These are phyloP conservation scores for Otis tarda DNA, from an alignment of 2,113 vertebrate species.

Conservation along the genomic window DNA sequence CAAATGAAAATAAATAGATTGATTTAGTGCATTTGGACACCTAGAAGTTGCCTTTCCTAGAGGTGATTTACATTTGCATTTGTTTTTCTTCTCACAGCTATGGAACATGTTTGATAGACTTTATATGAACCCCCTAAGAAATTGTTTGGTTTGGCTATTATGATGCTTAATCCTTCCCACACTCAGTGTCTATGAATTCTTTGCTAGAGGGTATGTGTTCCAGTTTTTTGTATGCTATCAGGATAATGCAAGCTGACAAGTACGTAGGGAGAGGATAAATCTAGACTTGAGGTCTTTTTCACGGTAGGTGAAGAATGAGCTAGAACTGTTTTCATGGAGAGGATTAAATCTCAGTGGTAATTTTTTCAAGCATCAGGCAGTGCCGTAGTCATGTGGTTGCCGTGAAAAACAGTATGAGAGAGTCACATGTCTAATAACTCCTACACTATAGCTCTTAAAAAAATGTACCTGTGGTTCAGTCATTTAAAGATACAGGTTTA, in stretches of 20 bases:
- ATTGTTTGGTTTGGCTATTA: background rate
- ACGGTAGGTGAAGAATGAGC: constrained; percentile 19
- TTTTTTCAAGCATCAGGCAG: background rate
- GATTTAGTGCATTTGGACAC: constrained; percentile 7
- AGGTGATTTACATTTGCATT: constrained; percentile 36
- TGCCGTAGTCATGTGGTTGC: background rate
- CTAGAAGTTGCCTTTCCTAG: background rate
- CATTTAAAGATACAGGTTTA: background rate
- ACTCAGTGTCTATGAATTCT: background rate
- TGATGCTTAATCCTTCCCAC: background rate
- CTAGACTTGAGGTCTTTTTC: constrained; percentile 36
- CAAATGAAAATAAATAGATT: background rate
- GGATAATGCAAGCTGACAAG: constrained; percentile 14
- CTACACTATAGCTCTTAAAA: background rate
- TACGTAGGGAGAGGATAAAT: background rate
- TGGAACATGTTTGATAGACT: background rate
- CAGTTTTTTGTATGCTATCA: background rate
- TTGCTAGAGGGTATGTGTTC: background rate
- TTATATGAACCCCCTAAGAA: background rate
- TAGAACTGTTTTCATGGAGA: background rate
- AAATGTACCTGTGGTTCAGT: background rate
- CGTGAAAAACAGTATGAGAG: background rate
- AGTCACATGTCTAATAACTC: background rate
- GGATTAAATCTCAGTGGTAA: constrained; percentile 11
- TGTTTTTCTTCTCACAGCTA: constrained; percentile 31